These are phyloP conservation scores for Phoenicopterus ruber DNA, from an alignment of 2,113 vertebrate genomes.

Conservation along the genomic window DNA sequence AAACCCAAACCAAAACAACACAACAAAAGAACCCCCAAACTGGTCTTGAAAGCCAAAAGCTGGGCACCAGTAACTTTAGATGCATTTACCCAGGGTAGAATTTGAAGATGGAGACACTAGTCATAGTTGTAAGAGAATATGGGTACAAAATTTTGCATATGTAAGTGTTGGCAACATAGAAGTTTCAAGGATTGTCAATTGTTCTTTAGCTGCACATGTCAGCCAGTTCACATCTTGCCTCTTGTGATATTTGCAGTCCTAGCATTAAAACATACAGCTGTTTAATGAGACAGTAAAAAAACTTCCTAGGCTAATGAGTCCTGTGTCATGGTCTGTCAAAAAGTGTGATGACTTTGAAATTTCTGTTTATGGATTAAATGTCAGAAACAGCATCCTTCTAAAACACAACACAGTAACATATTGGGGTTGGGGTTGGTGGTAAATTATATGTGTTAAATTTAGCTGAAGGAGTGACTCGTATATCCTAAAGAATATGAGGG, in stretches of 20 bases:
- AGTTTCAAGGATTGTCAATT: background rate
- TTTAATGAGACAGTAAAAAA: background rate
- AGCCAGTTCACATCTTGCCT: background rate
- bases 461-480: background rate
- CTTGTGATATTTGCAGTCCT: background rate
- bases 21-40: background rate
- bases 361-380: background rate
- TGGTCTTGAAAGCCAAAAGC: background rate
- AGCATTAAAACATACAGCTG: background rate
- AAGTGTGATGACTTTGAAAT: background rate
- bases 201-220: background rate
- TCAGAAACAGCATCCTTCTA: background rate
- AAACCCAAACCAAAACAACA: accelerated
- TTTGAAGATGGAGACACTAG: background rate
- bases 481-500: background rate
- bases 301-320: background rate
- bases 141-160: background rate
- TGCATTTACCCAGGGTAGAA: background rate
- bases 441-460: background rate
- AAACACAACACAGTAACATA: background rate
- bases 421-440: background rate
- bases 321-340: background rate
- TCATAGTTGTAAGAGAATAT: background rate
- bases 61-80: background rate
- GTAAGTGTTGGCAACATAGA: background rate